Conservation (phyloP, 2,113 vertebrate species). For the Vulpes vulpes region DNA sequence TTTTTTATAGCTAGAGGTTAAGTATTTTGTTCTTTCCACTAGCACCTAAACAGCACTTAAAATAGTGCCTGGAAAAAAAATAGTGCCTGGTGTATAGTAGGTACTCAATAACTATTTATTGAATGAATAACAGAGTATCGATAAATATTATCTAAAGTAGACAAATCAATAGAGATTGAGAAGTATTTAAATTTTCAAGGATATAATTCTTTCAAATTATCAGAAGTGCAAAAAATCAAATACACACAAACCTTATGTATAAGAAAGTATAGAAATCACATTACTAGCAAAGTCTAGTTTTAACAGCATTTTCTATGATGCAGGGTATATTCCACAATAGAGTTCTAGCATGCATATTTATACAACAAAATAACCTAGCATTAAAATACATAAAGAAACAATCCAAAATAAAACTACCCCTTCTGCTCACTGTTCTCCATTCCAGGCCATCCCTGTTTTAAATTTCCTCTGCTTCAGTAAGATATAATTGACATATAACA, state of each 20-base stretch:
- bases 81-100: neutral
- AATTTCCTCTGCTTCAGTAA: neutral
- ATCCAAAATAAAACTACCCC: neutral
- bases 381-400: neutral
- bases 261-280: neutral
- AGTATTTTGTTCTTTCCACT: neutral
- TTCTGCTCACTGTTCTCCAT: neutral
- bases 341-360: neutral
- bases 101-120: neutral
- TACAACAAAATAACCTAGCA: neutral
- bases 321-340: neutral
- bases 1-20: neutral
- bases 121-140: neutral
- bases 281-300: neutral
- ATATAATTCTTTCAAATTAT: neutral
- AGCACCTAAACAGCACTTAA: neutral
- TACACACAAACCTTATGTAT: neutral
- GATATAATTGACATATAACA: neutral
- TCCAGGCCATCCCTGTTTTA: neutral
- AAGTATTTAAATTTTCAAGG: neutral
- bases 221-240: neutral
- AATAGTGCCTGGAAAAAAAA: neutral
- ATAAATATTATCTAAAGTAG: neutral
- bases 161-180: neutral
- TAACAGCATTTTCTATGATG: neutral